A percentile compares a stretch with the other conserved stretches of the same genome.
Conservation (phyloP, 2,113 vertebrate genomes). For the Mixornis gularis region DNA sequence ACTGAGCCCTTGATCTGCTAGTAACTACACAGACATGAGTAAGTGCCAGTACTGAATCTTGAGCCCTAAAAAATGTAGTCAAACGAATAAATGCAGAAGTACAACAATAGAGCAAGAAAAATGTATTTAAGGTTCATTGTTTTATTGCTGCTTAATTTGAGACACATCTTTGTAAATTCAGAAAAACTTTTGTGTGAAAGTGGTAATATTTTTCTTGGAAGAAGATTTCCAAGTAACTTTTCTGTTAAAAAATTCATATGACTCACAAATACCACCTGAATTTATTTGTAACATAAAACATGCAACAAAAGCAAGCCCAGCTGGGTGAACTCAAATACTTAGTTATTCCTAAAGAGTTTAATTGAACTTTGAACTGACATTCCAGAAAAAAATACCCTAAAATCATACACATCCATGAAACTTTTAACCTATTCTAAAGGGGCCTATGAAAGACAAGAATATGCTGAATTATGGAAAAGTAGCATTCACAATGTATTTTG, state of each 20-base stretch:
- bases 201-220: not conserved
- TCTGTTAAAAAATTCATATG: not conserved
- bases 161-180: not conserved
- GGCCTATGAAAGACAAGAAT: not conserved
- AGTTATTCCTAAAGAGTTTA: not conserved
- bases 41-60: not conserved
- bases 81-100: not conserved
- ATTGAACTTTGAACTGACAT: not conserved
- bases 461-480: not conserved
- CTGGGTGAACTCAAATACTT: not conserved
- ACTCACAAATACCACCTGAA: not conserved
- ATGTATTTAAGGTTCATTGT: not conserved
- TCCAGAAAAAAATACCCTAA: not conserved
- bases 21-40: not conserved
- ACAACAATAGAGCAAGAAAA: not conserved
- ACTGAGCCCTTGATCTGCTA: not conserved
- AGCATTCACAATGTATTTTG: not conserved
- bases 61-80: not conserved
- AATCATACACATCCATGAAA: not conserved
- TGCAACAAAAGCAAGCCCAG: not conserved
- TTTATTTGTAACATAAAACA: not conserved
- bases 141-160: not conserved
- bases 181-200: not conserved
- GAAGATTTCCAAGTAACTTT: not conserved
- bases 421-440: not conserved